Evolutionary conservation across 2,888 invertebrate species (phyloP).

Genomic region (Apocheima hispidaria): DNA sequence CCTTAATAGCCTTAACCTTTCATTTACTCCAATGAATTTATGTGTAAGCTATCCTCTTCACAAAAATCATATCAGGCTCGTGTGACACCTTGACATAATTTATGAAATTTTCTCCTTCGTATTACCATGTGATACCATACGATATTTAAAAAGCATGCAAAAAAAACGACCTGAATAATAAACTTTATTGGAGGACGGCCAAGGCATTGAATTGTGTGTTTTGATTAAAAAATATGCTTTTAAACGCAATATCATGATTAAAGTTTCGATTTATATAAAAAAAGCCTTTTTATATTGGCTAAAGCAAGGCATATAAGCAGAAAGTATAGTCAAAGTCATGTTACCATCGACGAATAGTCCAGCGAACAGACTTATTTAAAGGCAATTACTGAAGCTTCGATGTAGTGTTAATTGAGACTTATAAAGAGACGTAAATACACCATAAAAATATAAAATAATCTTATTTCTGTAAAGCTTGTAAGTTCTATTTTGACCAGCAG

Average conservation of each 20-base stretch:
- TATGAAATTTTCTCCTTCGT: background rate
- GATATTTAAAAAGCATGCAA: background rate
- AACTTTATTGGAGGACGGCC: background rate
- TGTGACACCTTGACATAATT: background rate
- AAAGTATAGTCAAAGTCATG: no score
- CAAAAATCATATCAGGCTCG: no score
- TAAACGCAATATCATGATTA: conserved; percentile 7
- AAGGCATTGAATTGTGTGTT: background rate
- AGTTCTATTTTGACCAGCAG: no score
- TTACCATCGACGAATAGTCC: no score
- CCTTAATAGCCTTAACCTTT: no score
- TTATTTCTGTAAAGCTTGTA: no score
- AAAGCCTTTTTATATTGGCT: background rate
- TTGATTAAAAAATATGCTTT: background rate
- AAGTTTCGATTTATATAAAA: background rate
- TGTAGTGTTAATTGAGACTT: no score
- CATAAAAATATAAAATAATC: no score
- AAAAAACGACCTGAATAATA: background rate
- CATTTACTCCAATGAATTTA: no score
- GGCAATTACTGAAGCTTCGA: no score
- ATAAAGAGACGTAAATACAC: no score
- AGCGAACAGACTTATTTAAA: conserved; percentile 21
- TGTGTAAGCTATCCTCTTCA: no score
- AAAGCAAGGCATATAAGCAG: background rate
- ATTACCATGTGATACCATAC: background rate